phyloP scores from a whole-genome alignment of 2,113 vertebrate genomes.

The Hemiscyllium ocellatum region DNA sequence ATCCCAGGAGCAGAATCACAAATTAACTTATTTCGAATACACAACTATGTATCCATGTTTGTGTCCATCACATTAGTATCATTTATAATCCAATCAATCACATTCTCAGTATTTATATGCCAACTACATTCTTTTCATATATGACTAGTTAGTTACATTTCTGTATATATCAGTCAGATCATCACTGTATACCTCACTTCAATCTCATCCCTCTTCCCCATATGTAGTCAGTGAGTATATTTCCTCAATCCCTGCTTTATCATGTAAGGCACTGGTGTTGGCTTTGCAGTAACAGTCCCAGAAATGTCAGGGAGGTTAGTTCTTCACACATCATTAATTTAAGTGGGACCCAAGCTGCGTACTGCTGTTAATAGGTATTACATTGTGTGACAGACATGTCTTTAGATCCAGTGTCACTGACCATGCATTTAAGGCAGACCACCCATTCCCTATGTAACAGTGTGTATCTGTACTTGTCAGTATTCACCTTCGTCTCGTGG shows the following conservation, averaged over 20 bases:
- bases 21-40: not conserved
- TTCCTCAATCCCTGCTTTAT: not conserved
- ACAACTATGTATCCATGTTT: not conserved
- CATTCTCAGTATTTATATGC: not conserved
- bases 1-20: not conserved
- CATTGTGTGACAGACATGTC: not conserved
- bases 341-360: not conserved
- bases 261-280: not conserved
- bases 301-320: not conserved
- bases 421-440: not conserved
- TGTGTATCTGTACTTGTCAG: not conserved
- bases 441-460: not conserved
- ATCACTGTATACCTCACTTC: not conserved
- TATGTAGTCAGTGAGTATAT: not conserved
- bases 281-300: not conserved
- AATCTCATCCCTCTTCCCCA: not conserved
- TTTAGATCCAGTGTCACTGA: not conserved
- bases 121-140: not conserved
- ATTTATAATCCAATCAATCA: not conserved
- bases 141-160: not conserved
- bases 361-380: not conserved
- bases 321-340: not conserved
- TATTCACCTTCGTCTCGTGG: not conserved
- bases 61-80: not conserved
- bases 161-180: not conserved